Percentiles rank a stretch among this genome's conserved stretches.
These are phyloP conservation scores for Thamnaconus septentrionalis DNA, from an alignment of 2,113 vertebrate species.

Conservation along the genomic window DNA sequence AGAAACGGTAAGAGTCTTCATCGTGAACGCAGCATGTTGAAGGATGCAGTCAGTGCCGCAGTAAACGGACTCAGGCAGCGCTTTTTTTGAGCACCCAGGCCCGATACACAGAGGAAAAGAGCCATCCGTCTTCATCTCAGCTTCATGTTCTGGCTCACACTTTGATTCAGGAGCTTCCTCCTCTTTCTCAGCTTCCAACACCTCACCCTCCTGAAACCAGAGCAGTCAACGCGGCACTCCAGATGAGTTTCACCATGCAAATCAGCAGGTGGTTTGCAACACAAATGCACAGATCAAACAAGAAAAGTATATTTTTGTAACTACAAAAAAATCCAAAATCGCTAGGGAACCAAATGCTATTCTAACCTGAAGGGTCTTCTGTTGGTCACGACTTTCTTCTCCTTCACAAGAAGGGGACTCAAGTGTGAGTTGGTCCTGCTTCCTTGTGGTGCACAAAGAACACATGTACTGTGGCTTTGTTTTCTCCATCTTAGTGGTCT, in stretches of 20 bases:
- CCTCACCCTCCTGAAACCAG: conserved; percentile 65
- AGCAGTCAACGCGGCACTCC: conserved; percentile 46
- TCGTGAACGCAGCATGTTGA: conserved; percentile 88
- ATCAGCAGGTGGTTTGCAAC: neutral
- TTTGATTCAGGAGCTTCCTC: conserved; percentile 2
- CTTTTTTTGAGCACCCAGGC: conserved; percentile 82
- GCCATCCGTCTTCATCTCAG: conserved; percentile 61
- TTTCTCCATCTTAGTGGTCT: conserved; percentile 80
- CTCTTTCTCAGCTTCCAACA: conserved; percentile 13
- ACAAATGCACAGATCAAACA: neutral
- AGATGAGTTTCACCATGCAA: conserved; percentile 15
- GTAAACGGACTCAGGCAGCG: conserved; percentile 91
- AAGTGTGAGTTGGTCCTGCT: conserved; percentile 63
- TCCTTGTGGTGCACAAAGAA: conserved; percentile 82
- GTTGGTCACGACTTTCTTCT: conserved; percentile 75
- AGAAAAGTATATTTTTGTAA: neutral
- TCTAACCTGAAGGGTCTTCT: conserved; percentile 81
- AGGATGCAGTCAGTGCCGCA: conserved; percentile 94
- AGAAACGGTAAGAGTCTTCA: conserved; percentile 84
- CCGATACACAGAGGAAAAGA: conserved; percentile 85
- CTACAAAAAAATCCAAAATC: neutral
- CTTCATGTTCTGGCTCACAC: conserved; percentile 28
- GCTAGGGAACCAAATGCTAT: conserved; percentile 26
- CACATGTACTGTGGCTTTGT: conserved; percentile 88
- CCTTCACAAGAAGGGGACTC: conserved; percentile 65